Conservation (phyloP, 1,140 invertebrate species). For the Uloborus diversus region DNA sequence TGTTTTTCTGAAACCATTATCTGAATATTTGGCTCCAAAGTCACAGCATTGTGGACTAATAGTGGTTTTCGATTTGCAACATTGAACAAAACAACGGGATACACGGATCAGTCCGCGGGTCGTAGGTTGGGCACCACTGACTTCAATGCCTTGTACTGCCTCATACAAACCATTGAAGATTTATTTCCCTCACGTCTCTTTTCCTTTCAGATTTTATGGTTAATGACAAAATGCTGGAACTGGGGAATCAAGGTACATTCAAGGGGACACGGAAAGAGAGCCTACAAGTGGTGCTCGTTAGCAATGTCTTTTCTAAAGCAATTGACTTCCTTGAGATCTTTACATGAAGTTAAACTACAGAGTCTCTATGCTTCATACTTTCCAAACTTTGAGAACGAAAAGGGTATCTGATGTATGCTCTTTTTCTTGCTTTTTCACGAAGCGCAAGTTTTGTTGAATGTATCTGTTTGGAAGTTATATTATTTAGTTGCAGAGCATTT, state of each 20-base stretch:
- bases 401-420: too few relatives aligned
- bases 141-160: not conserved
- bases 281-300: not conserved
- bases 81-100: not conserved
- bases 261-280: not conserved
- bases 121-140: not conserved
- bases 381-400: not conserved
- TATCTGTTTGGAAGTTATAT: too few relatives aligned
- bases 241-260: not conserved
- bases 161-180: not conserved
- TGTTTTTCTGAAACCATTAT: not conserved
- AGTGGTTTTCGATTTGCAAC: not conserved
- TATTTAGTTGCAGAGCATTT: too few relatives aligned
- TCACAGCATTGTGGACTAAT: not conserved
- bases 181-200: not conserved
- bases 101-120: not conserved
- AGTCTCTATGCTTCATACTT: not conserved
- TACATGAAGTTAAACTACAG: not conserved
- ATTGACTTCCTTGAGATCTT: not conserved
- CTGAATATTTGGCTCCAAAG: not conserved
- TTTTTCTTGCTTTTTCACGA: too few relatives aligned
- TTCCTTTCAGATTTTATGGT: constrained; percentile 1
- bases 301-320: not conserved
- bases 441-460: too few relatives aligned
- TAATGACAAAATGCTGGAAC: constrained; percentile 8